Evolutionary conservation across 1,140 invertebrate genomes (phyloP), one percentile per base, ranked within the genome.

Genomic region (Anastrepha obliqua): DNA sequence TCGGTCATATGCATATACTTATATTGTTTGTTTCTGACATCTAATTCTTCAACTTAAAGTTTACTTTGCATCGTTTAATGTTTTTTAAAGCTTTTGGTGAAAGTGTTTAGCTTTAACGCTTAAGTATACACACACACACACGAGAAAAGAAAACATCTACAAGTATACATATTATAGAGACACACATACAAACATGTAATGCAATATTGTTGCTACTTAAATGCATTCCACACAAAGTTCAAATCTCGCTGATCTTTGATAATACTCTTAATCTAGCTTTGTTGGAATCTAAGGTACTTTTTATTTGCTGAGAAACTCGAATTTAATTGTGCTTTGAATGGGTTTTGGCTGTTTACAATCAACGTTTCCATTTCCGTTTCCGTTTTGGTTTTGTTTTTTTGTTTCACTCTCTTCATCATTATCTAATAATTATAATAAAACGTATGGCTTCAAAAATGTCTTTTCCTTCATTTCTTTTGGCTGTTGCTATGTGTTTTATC

Each of bases 321-420:
- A 81, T 81, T 81, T 81, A 81, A 81, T 55, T 81, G 74, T 81
- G 74, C 74, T 81, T 81, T 81, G n/a, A 81, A 20, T 81, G 17
- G 74, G 67, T 44, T 47, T 74, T 74, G 67, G 67, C 15, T 44
- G 15, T 74, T 47, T 42, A 47, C 1, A 74, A 70, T 70, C 11
- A 55, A 55, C 51, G 11, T 11, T 55, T 55, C 11, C 11, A 2
- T 55, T 55, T 70, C 15, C 11, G 65, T 39, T 42, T 74, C 17
- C 7, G 3, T 74, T 55, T 29, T 29, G 29, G 29, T 0, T 29
- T 29, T 29, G 0, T 0, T 29, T 74, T 44, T 55, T 15, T 58
- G 17, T n/a, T 8, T 55, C 44, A 55, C 15, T 58, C 11, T 81
- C 20, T 55, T 20, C 47, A 29, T 20, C 5, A 47, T 55, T 47